phyloP scores from a whole-genome alignment of 2,797 vertebrate genomes.

The Cheracebus regulus region DNA sequence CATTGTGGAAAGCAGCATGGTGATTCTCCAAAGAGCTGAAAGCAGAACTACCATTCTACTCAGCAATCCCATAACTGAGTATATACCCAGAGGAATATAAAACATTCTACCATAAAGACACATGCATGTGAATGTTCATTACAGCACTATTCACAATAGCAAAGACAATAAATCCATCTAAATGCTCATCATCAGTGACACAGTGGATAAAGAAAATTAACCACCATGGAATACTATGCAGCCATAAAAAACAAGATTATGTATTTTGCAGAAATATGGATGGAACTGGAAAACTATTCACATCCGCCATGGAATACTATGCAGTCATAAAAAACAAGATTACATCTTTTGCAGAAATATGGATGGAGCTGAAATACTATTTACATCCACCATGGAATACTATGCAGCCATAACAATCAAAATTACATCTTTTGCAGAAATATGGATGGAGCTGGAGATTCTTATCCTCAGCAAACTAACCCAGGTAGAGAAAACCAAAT shows the following conservation, averaged over 20 bases:
- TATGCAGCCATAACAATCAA: no score
- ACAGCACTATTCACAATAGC: background rate
- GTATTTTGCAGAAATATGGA: no score
- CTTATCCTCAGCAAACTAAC: background rate
- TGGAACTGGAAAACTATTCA: no score
- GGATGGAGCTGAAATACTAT: no score
- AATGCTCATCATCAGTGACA: background rate
- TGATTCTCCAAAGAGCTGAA: background rate
- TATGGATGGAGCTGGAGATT: background rate
- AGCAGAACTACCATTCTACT: background rate
- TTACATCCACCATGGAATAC: no score
- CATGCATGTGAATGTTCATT: background rate
- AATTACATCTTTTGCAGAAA: no score
- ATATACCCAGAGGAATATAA: background rate
- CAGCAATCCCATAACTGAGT: background rate
- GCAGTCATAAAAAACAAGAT: no score
- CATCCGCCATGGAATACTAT: no score
- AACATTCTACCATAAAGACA: background rate
- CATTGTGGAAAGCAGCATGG: background rate
- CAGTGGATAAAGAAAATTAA: background rate
- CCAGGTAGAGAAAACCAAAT: background rate
- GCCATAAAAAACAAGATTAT: no score
- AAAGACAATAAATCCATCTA: background rate
- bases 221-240: background rate
- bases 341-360: no score